A percentile compares a stretch with the other conserved stretches of the same genome.
Evolutionary conservation across 92 coral and sea anemone genomes (phyloP).

Genomic region (Porites lobata): DNA sequence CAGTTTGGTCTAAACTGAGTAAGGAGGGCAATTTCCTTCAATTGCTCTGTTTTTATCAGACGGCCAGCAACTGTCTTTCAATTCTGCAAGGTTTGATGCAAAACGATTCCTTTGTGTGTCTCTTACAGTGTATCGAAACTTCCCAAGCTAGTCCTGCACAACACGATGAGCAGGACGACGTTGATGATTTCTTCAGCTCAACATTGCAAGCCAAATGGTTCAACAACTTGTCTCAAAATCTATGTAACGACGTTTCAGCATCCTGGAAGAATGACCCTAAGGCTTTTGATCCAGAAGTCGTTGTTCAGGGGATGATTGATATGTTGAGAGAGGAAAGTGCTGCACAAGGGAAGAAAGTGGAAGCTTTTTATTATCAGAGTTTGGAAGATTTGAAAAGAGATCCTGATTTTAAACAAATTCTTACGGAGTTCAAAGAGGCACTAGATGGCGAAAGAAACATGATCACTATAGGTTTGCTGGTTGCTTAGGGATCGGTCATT

Average conservation of each 20-base stretch:
- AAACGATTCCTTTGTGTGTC: too few species aligned
- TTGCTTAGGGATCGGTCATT: not conserved
- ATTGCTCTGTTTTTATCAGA: too few species aligned
- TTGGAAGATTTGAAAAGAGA: slow-evolving; percentile 21
- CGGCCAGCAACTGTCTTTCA: not conserved
- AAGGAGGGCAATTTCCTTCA: too few species aligned
- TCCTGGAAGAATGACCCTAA: not conserved
- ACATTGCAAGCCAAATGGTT: slow-evolving; percentile 37
- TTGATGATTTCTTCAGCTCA: not conserved
- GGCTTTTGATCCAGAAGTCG: slow-evolving; percentile 13
- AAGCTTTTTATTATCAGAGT: slow-evolving; percentile 4
- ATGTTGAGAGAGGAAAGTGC: slow-evolving; percentile 7
- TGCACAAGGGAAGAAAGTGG: not conserved
- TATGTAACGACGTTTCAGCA: slow-evolving; percentile 6
- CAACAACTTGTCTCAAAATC: not conserved
- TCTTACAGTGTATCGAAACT: not conserved
- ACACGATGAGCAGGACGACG: not conserved
- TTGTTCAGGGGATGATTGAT: slow-evolving; percentile 13
- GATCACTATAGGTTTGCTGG: slow-evolving; percentile 23
- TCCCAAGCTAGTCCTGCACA: not conserved
- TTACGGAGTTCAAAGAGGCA: slow-evolving; percentile 19
- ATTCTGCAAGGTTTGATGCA: too few species aligned
- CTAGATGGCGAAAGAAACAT: slow-evolving; percentile 20
- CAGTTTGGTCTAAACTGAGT: too few species aligned
- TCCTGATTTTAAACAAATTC: slow-evolving; percentile 16